These are phyloP conservation scores for Marisa cornuarietis DNA, from an alignment of 1,140 invertebrate species.

Conservation along the genomic window DNA sequence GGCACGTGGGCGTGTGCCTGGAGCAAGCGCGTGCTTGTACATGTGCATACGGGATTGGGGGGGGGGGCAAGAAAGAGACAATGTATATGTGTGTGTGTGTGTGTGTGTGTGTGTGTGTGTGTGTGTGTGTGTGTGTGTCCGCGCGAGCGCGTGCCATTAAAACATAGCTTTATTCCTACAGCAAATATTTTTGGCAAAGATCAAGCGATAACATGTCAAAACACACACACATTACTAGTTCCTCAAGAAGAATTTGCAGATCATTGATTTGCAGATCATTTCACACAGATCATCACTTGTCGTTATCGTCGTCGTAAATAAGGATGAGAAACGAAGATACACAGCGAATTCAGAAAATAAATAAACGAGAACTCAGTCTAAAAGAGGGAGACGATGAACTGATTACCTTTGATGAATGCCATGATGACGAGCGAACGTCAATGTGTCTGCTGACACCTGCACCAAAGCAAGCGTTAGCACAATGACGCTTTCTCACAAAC, in stretches of 20 bases:
- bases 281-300: not conserved
- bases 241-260: no score
- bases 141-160: no score
- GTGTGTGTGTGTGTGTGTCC: no score
- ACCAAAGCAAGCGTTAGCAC: no score
- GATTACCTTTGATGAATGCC: no score
- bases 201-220: not conserved
- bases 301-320: not conserved
- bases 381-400: no score
- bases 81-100: conserved; percentile 13
- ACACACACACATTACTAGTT: not conserved
- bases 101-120: conserved; percentile 8
- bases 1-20: not conserved
- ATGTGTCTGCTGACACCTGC: no score
- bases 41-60: not conserved
- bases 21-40: not conserved
- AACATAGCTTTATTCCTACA: not conserved
- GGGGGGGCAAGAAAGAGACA: no score
- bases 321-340: no score
- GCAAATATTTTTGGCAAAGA: not conserved
- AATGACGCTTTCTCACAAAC: no score
- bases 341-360: no score
- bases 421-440: no score
- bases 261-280: not conserved
- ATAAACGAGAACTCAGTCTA: not conserved